These are phyloP conservation scores for Accipiter virgatus DNA, from an alignment of 2,113 vertebrate species.

Conservation along the genomic window DNA sequence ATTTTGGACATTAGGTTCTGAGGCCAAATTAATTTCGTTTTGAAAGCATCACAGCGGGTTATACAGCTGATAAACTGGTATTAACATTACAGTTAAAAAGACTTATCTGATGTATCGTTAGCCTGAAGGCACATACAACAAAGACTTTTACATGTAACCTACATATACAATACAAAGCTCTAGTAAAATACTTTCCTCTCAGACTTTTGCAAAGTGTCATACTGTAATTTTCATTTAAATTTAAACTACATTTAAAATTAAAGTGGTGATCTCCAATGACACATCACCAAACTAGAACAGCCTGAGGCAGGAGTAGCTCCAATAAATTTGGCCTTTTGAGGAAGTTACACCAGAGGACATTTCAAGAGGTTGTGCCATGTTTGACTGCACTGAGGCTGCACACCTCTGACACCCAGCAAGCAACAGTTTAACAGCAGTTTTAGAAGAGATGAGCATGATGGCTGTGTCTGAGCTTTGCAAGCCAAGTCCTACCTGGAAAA, in stretches of 20 bases:
- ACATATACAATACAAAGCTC: background rate
- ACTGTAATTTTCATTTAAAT: constrained; percentile 42
- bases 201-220: background rate
- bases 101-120: background rate
- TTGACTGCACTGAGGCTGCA: background rate
- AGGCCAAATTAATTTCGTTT: background rate
- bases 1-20: background rate
- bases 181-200: constrained; percentile 16
- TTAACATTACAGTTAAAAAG: background rate
- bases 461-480: background rate
- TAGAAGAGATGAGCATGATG: background rate
- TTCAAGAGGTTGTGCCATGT: background rate
- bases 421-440: background rate
- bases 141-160: background rate
- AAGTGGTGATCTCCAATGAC: constrained; percentile 15
- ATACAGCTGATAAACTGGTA: constrained; percentile 1
- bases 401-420: background rate
- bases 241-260: constrained; percentile 46
- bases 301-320: constrained; percentile 33
- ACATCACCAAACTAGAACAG: background rate
- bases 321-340: constrained; percentile 48
- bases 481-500: background rate
- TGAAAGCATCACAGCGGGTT: background rate
- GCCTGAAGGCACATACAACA: background rate
- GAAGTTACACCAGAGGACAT: constrained; percentile 8